phyloP scores from a whole-genome alignment of 1,140 invertebrate species.

The Aphaenogaster rudis region DNA sequence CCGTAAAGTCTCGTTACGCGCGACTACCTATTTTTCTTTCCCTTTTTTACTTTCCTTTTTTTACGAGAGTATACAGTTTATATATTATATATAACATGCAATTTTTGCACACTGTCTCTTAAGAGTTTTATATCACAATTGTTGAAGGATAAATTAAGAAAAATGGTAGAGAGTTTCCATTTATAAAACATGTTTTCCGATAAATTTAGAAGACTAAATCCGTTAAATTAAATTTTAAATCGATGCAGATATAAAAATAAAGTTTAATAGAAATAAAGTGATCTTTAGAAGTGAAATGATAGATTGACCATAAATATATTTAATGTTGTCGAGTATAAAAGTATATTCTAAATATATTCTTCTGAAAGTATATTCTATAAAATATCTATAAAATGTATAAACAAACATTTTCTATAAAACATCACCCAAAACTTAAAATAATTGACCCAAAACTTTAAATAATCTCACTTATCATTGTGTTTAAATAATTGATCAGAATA shows the following conservation, averaged over 20 bases:
- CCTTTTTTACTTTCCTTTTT: neutral
- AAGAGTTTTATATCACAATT: neutral
- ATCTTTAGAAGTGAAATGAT: too few relatives aligned
- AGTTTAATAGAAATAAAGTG: neutral
- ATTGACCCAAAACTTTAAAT: too few relatives aligned
- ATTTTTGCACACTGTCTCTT: neutral
- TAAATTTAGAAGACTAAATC: neutral
- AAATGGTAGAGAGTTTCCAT: neutral
- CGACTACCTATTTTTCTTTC: neutral
- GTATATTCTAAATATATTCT: too few relatives aligned
- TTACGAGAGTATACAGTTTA: neutral
- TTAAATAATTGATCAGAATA: too few relatives aligned
- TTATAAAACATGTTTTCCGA: neutral
- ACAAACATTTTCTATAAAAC: too few relatives aligned
- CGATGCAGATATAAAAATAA: neutral
- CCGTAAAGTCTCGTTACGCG: conserved; percentile 32
- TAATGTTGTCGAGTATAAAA: too few relatives aligned
- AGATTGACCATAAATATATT: too few relatives aligned
- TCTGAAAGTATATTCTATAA: too few relatives aligned
- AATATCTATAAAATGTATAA: too few relatives aligned
- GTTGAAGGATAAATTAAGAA: neutral
- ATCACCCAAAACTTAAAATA: too few relatives aligned
- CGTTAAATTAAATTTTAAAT: neutral
- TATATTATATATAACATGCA: conserved; percentile 5
- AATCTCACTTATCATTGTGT: too few relatives aligned